phyloP scores from a whole-genome alignment of 2,113 vertebrate genomes.

The Mobula birostris region DNA sequence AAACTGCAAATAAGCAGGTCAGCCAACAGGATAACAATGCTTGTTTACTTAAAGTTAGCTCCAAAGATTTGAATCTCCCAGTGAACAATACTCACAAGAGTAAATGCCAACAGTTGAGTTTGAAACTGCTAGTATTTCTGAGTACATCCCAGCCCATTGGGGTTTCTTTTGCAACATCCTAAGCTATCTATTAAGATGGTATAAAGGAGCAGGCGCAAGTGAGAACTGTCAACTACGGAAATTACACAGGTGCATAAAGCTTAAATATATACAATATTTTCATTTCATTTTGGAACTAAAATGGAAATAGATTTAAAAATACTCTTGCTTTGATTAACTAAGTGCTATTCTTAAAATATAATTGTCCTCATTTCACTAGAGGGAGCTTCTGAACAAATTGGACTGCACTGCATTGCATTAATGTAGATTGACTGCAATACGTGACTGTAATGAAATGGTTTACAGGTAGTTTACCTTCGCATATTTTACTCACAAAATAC shows the following conservation, averaged over 20 bases:
- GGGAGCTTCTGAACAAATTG: conserved; percentile 13
- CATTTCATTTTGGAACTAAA: neutral
- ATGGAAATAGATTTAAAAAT: neutral
- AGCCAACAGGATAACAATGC: too few relatives aligned
- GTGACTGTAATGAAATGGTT: neutral
- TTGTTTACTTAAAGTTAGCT: too few relatives aligned
- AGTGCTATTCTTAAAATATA: neutral
- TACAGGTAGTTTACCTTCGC: neutral
- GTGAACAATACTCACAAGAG: too few relatives aligned
- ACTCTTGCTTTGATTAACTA: neutral
- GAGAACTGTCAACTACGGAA: neutral
- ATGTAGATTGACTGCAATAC: neutral
- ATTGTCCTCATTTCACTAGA: neutral
- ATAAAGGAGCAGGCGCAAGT: neutral
- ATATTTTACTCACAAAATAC: neutral
- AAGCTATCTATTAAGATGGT: neutral
- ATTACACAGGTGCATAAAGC: neutral
- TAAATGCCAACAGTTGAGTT: too few relatives aligned
- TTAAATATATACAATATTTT: neutral
- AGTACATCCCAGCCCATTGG: too few relatives aligned
- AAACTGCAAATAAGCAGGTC: too few relatives aligned
- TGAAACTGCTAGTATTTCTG: too few relatives aligned
- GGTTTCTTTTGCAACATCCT: neutral
- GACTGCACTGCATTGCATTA: neutral
- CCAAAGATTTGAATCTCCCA: too few relatives aligned